Conservation (phyloP, 2,113 vertebrate species). For the Riparia riparia region DNA sequence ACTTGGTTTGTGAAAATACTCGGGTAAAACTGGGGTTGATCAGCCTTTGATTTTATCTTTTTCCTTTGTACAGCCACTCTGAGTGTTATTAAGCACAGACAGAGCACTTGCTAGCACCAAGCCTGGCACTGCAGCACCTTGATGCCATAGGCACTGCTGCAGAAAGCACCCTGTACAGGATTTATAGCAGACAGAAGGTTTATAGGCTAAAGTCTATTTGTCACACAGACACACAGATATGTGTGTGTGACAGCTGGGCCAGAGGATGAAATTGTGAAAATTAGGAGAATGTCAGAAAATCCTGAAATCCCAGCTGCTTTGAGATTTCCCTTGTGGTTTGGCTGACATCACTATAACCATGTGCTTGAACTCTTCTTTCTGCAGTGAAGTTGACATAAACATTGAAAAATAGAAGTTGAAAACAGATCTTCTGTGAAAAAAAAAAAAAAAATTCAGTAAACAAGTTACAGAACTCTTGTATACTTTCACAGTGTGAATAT, state of each 20-base stretch:
- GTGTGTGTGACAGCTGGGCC: neutral
- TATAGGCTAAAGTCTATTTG: neutral
- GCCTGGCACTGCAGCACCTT: neutral
- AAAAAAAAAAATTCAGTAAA: neutral
- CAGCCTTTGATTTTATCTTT: neutral
- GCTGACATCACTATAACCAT: neutral
- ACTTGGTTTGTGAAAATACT: neutral
- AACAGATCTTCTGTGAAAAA: neutral
- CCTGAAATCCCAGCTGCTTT: neutral
- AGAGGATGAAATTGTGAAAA: fast-evolving
- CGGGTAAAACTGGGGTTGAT: neutral
- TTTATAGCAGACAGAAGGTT: neutral
- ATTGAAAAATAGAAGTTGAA: neutral
- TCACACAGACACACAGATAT: neutral
- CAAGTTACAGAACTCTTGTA: neutral
- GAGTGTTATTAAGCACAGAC: neutral
- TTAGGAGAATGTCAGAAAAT: neutral
- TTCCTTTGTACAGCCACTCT: neutral
- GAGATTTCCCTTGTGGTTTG: neutral
- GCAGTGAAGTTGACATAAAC: neutral
- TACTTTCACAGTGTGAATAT: neutral
- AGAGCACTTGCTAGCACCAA: neutral
- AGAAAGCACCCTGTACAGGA: neutral
- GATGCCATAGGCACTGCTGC: neutral
- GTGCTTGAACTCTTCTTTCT: neutral